Base-by-base conservation (phyloP, 2,113 vertebrate genomes). In the Pipra filicauda region DNA sequence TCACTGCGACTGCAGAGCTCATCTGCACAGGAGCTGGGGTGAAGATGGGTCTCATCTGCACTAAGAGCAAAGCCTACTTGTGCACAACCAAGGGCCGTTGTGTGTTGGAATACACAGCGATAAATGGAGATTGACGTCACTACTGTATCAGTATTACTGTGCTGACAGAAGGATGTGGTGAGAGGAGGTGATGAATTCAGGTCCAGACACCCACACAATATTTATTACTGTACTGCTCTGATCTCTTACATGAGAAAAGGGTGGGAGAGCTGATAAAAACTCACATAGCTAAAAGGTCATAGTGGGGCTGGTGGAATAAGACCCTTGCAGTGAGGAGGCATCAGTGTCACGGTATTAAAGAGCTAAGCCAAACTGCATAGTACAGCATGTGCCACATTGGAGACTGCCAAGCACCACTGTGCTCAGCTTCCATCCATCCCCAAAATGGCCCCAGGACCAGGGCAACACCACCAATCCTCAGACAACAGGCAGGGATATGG, bases 161-260 rank as follows among this genome's bases (percentile, higher is more conserved):
- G 88, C 91, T 1, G 64, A 58, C 11, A 94, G 92, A 87, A 96
- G 96, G 96, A 97, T 97, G 96, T 97, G 96, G 96, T 96, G 88
- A 97, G 91, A 62, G 73, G 75, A 92, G 90, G 93, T 73, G 92
- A 75, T 86, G 77, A 96, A 92, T 91, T 74, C 8, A 1, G 49
- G 85, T 75, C 77, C 77, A 27, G 61, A 94, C 96, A 94, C 96
- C 96, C 91, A 96, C 96, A 85, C 90, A 75, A 2, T 51, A 23
- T 44, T 82, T 94, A 67, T 85, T 95, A 96, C 95, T 93, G 88
- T 84, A 91, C 57, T 65, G 70, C 54, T 96, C 16, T 82, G 70
- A 58, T 69, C 64, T 76, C 39, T 77, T 44, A 90, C 22, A 21
- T 96, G 96, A 95, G 94, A 96, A 97, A 96, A 89, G 37, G 51